Conservation (phyloP, 2,113 vertebrate genomes). For the Megaleporinus macrocephalus region DNA sequence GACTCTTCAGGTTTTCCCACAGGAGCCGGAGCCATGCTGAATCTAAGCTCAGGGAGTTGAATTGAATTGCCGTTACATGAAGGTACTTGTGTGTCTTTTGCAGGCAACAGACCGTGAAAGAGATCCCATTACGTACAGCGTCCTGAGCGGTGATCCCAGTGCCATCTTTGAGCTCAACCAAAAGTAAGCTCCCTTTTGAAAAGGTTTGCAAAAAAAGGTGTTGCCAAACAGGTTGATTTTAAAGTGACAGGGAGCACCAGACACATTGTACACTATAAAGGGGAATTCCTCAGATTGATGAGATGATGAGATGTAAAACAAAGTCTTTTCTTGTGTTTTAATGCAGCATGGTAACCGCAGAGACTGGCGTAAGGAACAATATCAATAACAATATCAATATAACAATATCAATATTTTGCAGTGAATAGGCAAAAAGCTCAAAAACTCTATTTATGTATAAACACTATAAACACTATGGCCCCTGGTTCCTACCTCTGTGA, state of each 20-base stretch:
- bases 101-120: constrained; percentile 94
- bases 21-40: not conserved
- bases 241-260: not conserved
- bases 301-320: no score
- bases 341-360: no score
- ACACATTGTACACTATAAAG: not conserved
- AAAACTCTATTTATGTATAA: no score
- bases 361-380: no score
- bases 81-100: constrained; percentile 54
- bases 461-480: no score
- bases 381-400: no score
- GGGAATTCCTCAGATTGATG: not conserved
- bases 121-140: constrained; percentile 89
- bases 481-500: no score
- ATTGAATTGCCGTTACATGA: constrained; percentile 43
- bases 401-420: no score
- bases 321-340: no score
- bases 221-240: not conserved
- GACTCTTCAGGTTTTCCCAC: not conserved
- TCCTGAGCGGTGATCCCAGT: constrained; percentile 89
- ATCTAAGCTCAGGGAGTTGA: constrained; percentile 4
- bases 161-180: constrained; percentile 88
- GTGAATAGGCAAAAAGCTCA: no score
- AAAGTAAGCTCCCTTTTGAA: constrained; percentile 76
- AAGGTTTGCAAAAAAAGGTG: not conserved